phyloP scores from a whole-genome alignment of 2,113 vertebrate genomes.

The Sebastes schlegelii region DNA sequence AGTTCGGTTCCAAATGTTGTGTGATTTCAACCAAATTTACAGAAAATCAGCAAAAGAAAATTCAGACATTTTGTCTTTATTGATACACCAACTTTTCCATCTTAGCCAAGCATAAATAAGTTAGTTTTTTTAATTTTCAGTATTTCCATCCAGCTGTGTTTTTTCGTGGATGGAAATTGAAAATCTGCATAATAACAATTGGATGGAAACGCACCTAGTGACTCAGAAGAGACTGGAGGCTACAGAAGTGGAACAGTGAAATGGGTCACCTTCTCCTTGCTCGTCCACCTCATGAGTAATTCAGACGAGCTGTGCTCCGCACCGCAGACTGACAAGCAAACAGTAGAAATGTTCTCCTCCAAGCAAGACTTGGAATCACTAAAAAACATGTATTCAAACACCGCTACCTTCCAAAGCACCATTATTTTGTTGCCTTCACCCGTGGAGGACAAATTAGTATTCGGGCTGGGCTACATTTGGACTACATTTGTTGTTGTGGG shows the following conservation, averaged over 20 bases:
- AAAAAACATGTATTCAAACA: slow-evolving; percentile 34
- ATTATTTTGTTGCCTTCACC: slow-evolving; percentile 51
- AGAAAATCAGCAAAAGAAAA: neutral
- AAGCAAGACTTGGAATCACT: slow-evolving; percentile 18
- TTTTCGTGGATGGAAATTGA: neutral
- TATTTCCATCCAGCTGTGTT: neutral
- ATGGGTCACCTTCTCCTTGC: slow-evolving; percentile 63
- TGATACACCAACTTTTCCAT: neutral
- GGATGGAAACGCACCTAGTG: neutral
- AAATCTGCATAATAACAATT: neutral
- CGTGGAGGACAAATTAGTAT: slow-evolving; percentile 58
- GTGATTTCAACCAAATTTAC: neutral
- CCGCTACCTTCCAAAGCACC: slow-evolving; percentile 24
- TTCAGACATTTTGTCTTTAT: neutral
- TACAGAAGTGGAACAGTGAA: slow-evolving; percentile 65
- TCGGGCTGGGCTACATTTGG: slow-evolving; percentile 24
- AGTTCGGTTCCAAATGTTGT: neutral
- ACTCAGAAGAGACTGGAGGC: slow-evolving; percentile 37
- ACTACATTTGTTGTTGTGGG: slow-evolving; percentile 39
- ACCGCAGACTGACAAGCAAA: slow-evolving; percentile 33
- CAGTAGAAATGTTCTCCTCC: slow-evolving; percentile 45
- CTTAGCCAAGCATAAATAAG: neutral
- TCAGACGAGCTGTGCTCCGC: slow-evolving; percentile 46
- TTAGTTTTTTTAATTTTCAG: neutral
- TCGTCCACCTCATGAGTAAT: slow-evolving; percentile 70